These are phyloP conservation scores for Anadara kagoshimensis DNA, from an alignment of 1,140 invertebrate species.

Conservation along the genomic window DNA sequence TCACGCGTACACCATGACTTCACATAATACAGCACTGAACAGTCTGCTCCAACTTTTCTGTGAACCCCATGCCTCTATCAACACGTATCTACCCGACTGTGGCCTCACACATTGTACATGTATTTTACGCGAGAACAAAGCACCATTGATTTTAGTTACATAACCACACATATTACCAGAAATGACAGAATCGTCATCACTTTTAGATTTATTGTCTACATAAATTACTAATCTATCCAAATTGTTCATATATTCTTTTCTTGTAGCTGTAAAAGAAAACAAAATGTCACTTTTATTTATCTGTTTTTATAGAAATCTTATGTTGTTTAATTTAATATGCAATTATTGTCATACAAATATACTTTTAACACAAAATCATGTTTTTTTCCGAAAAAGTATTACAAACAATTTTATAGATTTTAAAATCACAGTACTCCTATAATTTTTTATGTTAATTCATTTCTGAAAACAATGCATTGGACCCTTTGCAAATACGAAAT, in stretches of 20 bases:
- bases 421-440: too few relatives aligned
- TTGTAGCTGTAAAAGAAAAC: conserved; percentile 10
- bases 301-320: too few relatives aligned
- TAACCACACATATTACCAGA: conserved; percentile 75
- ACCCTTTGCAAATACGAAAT: too few relatives aligned
- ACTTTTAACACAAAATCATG: too few relatives aligned
- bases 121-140: conserved; percentile 74
- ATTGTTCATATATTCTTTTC: conserved; percentile 73
- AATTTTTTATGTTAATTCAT: too few relatives aligned
- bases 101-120: conserved; percentile 75
- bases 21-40: conserved; percentile 77
- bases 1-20: conserved; percentile 76
- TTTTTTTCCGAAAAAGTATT: background rate
- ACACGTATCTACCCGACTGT: conserved; percentile 76
- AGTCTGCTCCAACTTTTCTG: conserved; percentile 76
- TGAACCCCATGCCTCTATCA: conserved; percentile 76
- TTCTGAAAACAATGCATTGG: too few relatives aligned
- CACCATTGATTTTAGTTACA: conserved; percentile 76
- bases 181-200: conserved; percentile 59
- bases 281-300: too few relatives aligned
- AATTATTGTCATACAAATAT: too few relatives aligned
- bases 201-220: conserved; percentile 74
- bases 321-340: too few relatives aligned
- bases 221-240: conserved; percentile 77
- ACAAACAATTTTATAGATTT: too few relatives aligned